Percentiles rank a stretch among this genome's conserved stretches.
Evolutionary conservation across 2,113 vertebrate species (phyloP).

Genomic region (Diadophis punctatus): DNA sequence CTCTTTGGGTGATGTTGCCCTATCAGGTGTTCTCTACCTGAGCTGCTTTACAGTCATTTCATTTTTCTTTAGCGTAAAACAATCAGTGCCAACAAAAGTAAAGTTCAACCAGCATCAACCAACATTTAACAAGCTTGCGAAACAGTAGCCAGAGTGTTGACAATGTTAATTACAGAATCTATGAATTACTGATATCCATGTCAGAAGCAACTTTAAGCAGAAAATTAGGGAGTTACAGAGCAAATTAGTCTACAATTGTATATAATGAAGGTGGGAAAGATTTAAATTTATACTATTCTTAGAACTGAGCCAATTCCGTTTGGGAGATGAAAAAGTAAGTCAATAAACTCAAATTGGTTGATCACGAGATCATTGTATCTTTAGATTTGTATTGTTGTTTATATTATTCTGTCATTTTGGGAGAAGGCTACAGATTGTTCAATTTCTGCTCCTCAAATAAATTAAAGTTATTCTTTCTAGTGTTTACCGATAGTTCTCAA

Average conservation of each 20-base stretch:
- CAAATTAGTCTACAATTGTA: neutral
- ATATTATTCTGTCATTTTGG: neutral
- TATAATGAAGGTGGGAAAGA: neutral
- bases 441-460: neutral
- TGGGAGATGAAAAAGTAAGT: neutral
- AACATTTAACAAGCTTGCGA: neutral
- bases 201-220: neutral
- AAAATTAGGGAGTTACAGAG: neutral
- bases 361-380: neutral
- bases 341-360: neutral
- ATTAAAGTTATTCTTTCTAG: neutral
- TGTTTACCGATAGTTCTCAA: neutral
- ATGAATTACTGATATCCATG: neutral
- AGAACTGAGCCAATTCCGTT: neutral
- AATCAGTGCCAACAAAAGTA: neutral
- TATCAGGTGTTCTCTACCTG: neutral
- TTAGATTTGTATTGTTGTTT: neutral
- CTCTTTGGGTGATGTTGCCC: neutral
- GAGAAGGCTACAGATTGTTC: constrained; percentile 17
- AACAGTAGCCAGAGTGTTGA: neutral
- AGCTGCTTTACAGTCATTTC: neutral
- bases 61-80: neutral
- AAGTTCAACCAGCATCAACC: neutral
- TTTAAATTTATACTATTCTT: constrained; percentile 1
- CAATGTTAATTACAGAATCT: neutral